These are phyloP conservation scores for Pimephales promelas DNA, from an alignment of 2,113 vertebrate genomes.

Conservation along the genomic window DNA sequence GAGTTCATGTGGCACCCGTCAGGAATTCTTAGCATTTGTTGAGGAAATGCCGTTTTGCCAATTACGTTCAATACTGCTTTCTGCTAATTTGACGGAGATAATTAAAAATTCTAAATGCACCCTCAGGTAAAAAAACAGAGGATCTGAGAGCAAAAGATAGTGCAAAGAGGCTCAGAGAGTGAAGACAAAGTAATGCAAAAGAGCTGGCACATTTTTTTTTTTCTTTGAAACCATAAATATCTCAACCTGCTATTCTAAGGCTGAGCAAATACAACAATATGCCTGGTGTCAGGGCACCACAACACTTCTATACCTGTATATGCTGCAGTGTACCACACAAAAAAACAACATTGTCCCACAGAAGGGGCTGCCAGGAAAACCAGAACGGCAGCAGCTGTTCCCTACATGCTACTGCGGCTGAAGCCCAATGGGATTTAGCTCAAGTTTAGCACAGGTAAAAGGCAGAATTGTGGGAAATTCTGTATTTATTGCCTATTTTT, in stretches of 20 bases:
- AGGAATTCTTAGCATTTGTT: constrained; percentile 31
- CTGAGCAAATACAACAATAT: constrained; percentile 53
- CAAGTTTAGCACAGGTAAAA: constrained; percentile 50
- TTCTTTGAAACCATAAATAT: constrained; percentile 63
- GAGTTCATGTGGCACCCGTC: background rate
- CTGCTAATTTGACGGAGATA: constrained; percentile 67
- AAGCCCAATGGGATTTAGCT: constrained; percentile 43
- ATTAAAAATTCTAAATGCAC: constrained; percentile 73
- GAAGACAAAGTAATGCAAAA: constrained; percentile 63
- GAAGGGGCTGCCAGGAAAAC: constrained; percentile 41
- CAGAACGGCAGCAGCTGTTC: constrained; percentile 52
- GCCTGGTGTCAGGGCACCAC: constrained; percentile 40
- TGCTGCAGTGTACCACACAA: constrained; percentile 36
- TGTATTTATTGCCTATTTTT: constrained; percentile 50
- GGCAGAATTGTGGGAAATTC: constrained; percentile 39
- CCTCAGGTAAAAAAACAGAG: constrained; percentile 64
- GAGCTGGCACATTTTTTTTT: constrained; percentile 66
- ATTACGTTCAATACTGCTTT: constrained; percentile 64
- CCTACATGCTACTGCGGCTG: constrained; percentile 34
- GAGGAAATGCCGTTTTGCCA: constrained; percentile 68
- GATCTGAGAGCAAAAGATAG: constrained; percentile 49
- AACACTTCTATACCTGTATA: constrained; percentile 35
- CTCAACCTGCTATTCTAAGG: constrained; percentile 54
- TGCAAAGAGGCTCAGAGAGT: constrained; percentile 17
- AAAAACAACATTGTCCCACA: constrained; percentile 17